Evolutionary conservation across 2,797 vertebrate species (phyloP).

Genomic region (Dicrostonyx torquatus): DNA sequence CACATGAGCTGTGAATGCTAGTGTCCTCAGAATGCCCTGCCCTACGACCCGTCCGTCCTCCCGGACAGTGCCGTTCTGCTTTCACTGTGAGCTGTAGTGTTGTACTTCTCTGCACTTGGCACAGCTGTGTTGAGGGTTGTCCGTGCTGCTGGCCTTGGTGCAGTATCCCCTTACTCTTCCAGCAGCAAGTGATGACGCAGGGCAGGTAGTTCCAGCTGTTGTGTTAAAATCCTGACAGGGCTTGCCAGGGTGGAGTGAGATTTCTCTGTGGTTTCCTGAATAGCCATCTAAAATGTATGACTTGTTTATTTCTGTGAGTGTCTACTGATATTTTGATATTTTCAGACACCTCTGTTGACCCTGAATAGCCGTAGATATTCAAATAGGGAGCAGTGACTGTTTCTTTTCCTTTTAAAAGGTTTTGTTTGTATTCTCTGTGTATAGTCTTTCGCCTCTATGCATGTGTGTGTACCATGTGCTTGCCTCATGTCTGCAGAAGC

Average conservation of each 20-base stretch:
- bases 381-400: not conserved
- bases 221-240: not conserved
- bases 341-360: not conserved
- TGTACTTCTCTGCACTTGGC: not conserved
- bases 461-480: not conserved
- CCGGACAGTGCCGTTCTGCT: not conserved
- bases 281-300: not conserved
- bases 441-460: not conserved
- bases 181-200: not conserved
- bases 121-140: accelerated
- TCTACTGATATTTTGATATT: not conserved
- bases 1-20: not conserved
- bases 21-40: not conserved
- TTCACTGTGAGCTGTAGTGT: not conserved
- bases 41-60: not conserved
- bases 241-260: not conserved
- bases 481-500: not conserved
- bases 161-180: no score
- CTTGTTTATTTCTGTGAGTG: not conserved
- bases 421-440: not conserved
- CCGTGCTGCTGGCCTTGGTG: not conserved
- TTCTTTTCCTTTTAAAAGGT: not conserved
- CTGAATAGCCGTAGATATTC: not conserved
- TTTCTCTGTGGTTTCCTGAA: not conserved
- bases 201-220: not conserved